These are phyloP conservation scores for Brachionichthys hirsutus DNA, from an alignment of 2,113 vertebrate genomes.

Conservation along the genomic window DNA sequence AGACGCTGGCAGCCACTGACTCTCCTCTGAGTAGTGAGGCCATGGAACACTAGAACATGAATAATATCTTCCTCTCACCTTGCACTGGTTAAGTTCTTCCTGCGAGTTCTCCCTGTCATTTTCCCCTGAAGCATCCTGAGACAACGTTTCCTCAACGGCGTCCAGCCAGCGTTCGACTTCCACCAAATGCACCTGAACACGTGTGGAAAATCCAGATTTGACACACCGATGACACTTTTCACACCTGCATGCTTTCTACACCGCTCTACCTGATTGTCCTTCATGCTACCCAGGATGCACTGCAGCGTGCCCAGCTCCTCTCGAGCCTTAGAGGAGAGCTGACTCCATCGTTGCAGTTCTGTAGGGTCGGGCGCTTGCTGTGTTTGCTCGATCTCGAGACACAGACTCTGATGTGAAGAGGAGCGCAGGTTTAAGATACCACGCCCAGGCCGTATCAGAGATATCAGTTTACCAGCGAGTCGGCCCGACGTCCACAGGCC, in stretches of 20 bases:
- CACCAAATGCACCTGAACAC: constrained; percentile 78
- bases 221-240: not conserved
- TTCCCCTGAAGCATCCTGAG: constrained; percentile 75
- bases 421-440: constrained; percentile 4
- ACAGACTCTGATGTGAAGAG: constrained; percentile 71
- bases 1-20: not conserved
- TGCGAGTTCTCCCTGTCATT: constrained; percentile 77
- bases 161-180: constrained; percentile 86
- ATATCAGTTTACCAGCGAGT: not conserved
- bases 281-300: constrained; percentile 84
- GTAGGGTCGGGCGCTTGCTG: constrained; percentile 78
- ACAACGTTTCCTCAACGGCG: constrained; percentile 83
- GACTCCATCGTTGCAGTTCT: constrained; percentile 84
- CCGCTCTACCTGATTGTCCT: constrained; percentile 83
- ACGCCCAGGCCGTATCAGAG: not conserved
- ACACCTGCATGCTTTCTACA: not conserved
- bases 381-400: constrained; percentile 82
- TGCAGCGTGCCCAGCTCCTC: constrained; percentile 84
- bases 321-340: constrained; percentile 77
- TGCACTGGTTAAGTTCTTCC: constrained; percentile 87
- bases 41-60: too few relatives aligned
- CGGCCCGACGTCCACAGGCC: too few relatives aligned
- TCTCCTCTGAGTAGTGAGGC: too few relatives aligned
- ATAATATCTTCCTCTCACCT: constrained; percentile 71
- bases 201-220: not conserved